Conservation (phyloP, 2,888 invertebrate genomes). For the Eumacrocentrus americanus region DNA sequence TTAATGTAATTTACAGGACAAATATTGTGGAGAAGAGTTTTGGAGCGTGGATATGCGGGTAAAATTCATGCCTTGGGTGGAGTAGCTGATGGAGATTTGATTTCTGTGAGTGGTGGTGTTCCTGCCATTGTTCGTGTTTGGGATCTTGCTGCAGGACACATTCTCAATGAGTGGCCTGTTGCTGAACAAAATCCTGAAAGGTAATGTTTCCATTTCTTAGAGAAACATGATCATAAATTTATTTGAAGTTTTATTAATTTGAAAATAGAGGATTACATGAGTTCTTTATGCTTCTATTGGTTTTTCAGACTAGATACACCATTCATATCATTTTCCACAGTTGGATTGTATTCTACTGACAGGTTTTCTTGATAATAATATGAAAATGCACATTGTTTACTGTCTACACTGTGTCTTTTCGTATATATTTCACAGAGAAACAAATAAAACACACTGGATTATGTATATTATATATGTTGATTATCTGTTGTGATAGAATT, state of each 20-base stretch:
- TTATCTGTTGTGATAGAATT: background rate
- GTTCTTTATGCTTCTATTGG: background rate
- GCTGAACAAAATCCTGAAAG: constrained; percentile 57
- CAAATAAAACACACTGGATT: background rate
- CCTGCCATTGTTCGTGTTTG: constrained; percentile 79
- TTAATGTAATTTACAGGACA: constrained; percentile 64
- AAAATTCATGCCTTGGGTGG: constrained; percentile 72
- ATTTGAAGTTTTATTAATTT: background rate
- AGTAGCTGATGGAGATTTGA: constrained; percentile 69
- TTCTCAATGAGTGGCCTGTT: constrained; percentile 77
- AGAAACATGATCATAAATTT: too few relatives aligned
- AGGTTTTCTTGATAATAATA: constrained; percentile 44
- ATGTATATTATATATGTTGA: background rate
- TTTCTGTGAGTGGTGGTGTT: constrained; percentile 77
- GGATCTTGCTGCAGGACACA: constrained; percentile 75
- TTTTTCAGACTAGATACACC: constrained; percentile 57
- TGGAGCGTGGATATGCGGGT: constrained; percentile 71
- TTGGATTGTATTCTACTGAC: constrained; percentile 56
- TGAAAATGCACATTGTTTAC: constrained; percentile 4
- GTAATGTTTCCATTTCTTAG: constrained; percentile 37
- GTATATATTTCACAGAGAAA: constrained; percentile 2
- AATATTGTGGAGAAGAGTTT: constrained; percentile 82
- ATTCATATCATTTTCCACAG: constrained; percentile 57
- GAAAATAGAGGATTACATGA: background rate
- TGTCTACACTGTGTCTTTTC: background rate